phyloP scores from a whole-genome alignment of 2,113 vertebrate genomes.

The Ahaetulla prasina region DNA sequence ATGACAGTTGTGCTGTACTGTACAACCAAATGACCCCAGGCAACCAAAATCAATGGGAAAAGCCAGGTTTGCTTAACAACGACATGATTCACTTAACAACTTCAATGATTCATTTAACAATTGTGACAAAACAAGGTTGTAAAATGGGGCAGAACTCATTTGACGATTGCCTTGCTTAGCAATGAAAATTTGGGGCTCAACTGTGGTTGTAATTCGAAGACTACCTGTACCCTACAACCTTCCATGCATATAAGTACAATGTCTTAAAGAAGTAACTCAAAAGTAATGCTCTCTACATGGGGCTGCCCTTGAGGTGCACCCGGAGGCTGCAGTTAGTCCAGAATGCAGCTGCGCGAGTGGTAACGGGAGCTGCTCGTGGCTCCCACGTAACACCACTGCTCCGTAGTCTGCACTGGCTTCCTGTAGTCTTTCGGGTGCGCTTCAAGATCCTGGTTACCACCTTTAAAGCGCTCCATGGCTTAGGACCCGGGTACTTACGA shows the following conservation, averaged over 20 bases:
- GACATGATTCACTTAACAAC: not conserved
- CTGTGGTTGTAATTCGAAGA: not conserved
- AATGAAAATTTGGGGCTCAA: not conserved
- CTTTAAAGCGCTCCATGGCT: too few species aligned
- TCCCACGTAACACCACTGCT: too few species aligned
- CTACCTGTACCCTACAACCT: not conserved
- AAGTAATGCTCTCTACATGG: too few species aligned
- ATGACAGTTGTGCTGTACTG: not conserved
- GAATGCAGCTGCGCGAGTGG: too few species aligned
- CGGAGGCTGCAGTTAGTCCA: too few species aligned
- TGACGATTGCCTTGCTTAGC: not conserved
- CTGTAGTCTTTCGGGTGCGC: too few species aligned
- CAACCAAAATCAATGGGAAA: not conserved
- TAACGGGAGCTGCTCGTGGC: too few species aligned
- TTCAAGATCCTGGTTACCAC: too few species aligned
- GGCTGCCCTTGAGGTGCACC: too few species aligned
- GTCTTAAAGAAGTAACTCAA: not conserved
- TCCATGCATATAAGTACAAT: not conserved
- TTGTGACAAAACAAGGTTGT: not conserved
- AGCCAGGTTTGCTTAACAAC: not conserved
- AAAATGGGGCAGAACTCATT: not conserved
- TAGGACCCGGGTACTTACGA: too few species aligned
- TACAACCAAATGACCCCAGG: not conserved
- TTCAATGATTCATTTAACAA: not conserved
- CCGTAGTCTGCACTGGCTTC: too few species aligned